Percentiles rank a stretch among this genome's conserved stretches.
Evolutionary conservation across 2,113 vertebrate genomes (phyloP).

Genomic region (Thunnus maccoyii): DNA sequence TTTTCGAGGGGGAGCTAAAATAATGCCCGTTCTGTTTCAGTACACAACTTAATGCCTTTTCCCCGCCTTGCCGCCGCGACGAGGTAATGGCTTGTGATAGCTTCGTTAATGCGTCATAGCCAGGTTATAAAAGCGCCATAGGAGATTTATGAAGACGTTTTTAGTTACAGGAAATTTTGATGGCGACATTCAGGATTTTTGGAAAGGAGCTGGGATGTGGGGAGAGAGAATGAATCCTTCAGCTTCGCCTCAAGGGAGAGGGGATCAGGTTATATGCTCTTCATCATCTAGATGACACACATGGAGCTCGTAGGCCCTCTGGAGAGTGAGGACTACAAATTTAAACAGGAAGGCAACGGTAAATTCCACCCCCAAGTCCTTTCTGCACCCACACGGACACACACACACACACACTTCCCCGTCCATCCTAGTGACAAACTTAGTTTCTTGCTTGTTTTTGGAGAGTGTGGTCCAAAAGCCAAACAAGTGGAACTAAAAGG

Average conservation of each 20-base stretch:
- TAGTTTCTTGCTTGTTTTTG: constrained; percentile 29
- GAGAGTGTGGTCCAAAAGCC: constrained; percentile 41
- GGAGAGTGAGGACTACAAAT: constrained; percentile 62
- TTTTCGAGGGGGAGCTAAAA: constrained; percentile 58
- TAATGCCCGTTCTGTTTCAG: constrained; percentile 77
- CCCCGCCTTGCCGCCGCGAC: constrained; percentile 34
- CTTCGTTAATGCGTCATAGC: constrained; percentile 81
- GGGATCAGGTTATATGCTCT: constrained; percentile 61
- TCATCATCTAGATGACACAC: constrained; percentile 69
- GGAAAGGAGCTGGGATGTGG: not conserved
- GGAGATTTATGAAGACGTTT: constrained; percentile 80
- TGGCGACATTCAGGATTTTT: constrained; percentile 57
- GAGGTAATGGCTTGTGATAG: constrained; percentile 77
- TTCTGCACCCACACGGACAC: not conserved
- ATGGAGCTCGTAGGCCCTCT: constrained; percentile 51
- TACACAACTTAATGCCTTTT: constrained; percentile 66
- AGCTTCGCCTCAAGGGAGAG: constrained; percentile 46
- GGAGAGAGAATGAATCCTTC: constrained; percentile 48
- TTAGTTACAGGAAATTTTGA: constrained; percentile 81
- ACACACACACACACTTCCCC: constrained; percentile 18
- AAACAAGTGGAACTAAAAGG: constrained; percentile 67
- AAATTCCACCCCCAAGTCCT: constrained; percentile 54
- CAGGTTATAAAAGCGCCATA: constrained; percentile 74
- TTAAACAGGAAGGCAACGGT: constrained; percentile 67
- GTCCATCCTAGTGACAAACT: constrained; percentile 50